Conservation (phyloP, 2,797 vertebrate species). For the Steatocranus sp. region DNA sequence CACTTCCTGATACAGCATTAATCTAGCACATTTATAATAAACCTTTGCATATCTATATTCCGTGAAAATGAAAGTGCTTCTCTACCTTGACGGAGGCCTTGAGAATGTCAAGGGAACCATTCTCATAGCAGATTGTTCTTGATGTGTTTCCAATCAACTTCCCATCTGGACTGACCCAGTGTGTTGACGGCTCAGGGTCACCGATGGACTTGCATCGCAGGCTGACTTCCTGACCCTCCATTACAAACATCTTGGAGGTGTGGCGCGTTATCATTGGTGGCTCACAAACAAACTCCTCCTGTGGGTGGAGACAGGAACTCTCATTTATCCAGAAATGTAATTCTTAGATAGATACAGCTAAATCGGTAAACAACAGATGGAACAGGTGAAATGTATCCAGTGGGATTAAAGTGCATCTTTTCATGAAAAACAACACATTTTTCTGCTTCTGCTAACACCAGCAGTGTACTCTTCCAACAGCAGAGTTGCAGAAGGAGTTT, state of each 20-base stretch:
- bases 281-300: constrained; percentile 90
- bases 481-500: not conserved
- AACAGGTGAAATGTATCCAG: not conserved
- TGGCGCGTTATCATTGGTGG: constrained; percentile 89
- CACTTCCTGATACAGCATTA: no score
- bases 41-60: not conserved
- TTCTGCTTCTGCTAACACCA: not conserved
- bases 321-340: not conserved
- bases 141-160: constrained; percentile 88
- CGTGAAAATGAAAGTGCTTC: not conserved
- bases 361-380: not conserved
- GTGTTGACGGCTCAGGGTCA: constrained; percentile 86
- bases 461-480: not conserved
- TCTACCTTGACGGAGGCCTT: constrained; percentile 70
- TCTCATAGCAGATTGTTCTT: constrained; percentile 83
- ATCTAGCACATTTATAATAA: not conserved
- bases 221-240: constrained; percentile 81
- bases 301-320: not conserved
- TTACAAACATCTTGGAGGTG: constrained; percentile 77
- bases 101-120: constrained; percentile 88
- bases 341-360: not conserved
- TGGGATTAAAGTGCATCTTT: not conserved
- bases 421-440: not conserved
- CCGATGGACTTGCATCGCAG: constrained; percentile 91
- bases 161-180: constrained; percentile 90